Conservation (phyloP, 2,888 invertebrate genomes). For the Polia nebulosa region DNA sequence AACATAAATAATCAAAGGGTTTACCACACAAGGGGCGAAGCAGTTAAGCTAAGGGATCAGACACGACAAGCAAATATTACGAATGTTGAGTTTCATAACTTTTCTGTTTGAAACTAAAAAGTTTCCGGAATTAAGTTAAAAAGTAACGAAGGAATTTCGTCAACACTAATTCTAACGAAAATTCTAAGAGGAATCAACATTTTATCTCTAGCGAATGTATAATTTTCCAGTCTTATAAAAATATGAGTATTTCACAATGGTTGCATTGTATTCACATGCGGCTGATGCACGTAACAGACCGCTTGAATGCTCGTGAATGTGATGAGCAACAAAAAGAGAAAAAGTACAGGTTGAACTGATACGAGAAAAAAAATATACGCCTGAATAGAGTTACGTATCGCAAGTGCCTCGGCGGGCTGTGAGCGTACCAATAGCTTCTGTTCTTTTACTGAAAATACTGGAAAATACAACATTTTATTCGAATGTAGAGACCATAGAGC, state of each 20-base stretch:
- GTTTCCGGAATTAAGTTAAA: slow-evolving; percentile 37
- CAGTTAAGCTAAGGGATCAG: slow-evolving; percentile 62
- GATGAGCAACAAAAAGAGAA: slow-evolving; percentile 71
- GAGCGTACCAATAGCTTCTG: slow-evolving; percentile 31
- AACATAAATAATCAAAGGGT: slow-evolving; percentile 66
- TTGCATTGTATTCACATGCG: slow-evolving; percentile 67
- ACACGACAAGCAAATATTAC: slow-evolving; percentile 33
- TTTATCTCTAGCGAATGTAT: slow-evolving; percentile 46
- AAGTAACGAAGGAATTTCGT: slow-evolving; percentile 43
- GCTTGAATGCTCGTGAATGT: slow-evolving; percentile 71
- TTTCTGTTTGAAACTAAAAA: slow-evolving; percentile 50
- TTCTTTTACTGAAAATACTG: slow-evolving; percentile 42
- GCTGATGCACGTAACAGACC: slow-evolving; percentile 66
- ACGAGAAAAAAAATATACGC: slow-evolving; percentile 69
- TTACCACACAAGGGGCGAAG: slow-evolving; percentile 49
- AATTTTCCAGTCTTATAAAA: slow-evolving; percentile 42
- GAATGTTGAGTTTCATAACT: slow-evolving; percentile 32
- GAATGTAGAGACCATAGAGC: background rate
- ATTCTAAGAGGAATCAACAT: slow-evolving; percentile 34
- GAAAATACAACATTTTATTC: slow-evolving; percentile 17
- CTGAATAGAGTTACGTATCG: slow-evolving; percentile 65
- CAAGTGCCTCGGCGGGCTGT: slow-evolving; percentile 58
- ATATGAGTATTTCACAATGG: slow-evolving; percentile 56
- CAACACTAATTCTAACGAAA: slow-evolving; percentile 25
- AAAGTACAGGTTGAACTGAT: slow-evolving; percentile 70